These are phyloP conservation scores for Aegithalos caudatus DNA, from an alignment of 2,113 vertebrate genomes.

Conservation along the genomic window DNA sequence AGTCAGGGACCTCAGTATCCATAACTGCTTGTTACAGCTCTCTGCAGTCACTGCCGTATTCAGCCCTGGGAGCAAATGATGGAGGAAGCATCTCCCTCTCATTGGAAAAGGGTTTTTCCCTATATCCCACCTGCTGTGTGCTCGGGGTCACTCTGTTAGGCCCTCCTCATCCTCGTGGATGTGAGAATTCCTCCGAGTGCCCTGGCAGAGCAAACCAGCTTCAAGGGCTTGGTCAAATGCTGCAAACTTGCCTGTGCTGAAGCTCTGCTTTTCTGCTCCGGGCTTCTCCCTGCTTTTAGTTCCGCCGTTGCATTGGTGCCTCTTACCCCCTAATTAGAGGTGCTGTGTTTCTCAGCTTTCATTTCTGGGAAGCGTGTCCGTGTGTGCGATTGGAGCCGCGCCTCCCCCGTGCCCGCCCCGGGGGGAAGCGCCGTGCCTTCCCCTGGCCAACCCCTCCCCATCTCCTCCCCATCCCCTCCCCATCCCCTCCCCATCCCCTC, in stretches of 20 bases:
- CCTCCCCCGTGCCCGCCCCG: not conserved
- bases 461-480: too few species aligned
- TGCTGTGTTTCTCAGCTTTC: not conserved
- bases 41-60: not conserved
- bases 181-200: not conserved
- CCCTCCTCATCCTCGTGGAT: not conserved
- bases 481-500: too few species aligned
- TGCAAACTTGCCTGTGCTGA: not conserved
- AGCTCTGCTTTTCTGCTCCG: not conserved
- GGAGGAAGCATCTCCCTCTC: not conserved
- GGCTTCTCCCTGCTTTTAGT: not conserved
- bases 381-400: not conserved
- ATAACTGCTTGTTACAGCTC: not conserved
- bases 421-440: not conserved
- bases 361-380: not conserved
- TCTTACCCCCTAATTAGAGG: not conserved
- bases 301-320: not conserved
- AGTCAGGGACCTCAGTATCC: not conserved
- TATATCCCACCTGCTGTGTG: fast-evolving
- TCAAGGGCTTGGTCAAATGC: not conserved
- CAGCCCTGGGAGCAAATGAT: not conserved
- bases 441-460: too few species aligned
- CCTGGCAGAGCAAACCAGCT: not conserved
- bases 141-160: not conserved
- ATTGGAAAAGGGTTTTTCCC: not conserved